Conservation (phyloP, 2,113 vertebrate species). For the Erythrocebus patas region DNA sequence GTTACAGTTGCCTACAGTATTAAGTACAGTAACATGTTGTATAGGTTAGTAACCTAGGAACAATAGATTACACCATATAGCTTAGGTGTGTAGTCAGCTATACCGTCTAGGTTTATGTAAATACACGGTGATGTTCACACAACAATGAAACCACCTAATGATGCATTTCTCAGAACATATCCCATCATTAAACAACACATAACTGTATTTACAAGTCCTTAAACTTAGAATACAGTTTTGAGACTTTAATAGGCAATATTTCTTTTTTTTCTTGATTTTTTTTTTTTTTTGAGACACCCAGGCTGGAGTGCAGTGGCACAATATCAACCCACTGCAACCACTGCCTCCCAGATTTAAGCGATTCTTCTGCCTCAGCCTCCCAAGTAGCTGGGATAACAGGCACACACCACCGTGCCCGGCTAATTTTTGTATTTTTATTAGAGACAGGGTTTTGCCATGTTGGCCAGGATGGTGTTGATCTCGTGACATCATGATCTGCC, state of each 20-base stretch:
- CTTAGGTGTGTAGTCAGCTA: neutral
- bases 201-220: neutral
- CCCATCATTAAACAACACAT: neutral
- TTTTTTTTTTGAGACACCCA: neutral
- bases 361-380: too few species aligned
- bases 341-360: too few species aligned
- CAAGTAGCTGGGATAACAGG: too few species aligned
- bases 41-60: neutral
- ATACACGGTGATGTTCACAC: neutral
- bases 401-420: too few species aligned
- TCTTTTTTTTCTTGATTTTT: neutral
- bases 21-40: neutral
- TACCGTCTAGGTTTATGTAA: neutral
- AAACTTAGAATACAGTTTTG: neutral
- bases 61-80: neutral
- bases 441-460: too few species aligned
- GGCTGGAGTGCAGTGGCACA: too few species aligned
- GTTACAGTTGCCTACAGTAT: neutral
- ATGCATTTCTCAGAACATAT: neutral
- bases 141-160: neutral
- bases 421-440: too few species aligned
- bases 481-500: too few species aligned
- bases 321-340: too few species aligned
- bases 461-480: too few species aligned
- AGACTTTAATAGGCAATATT: neutral